Conservation (phyloP, 2,888 invertebrate genomes). For the Platycheirus rosarum region DNA sequence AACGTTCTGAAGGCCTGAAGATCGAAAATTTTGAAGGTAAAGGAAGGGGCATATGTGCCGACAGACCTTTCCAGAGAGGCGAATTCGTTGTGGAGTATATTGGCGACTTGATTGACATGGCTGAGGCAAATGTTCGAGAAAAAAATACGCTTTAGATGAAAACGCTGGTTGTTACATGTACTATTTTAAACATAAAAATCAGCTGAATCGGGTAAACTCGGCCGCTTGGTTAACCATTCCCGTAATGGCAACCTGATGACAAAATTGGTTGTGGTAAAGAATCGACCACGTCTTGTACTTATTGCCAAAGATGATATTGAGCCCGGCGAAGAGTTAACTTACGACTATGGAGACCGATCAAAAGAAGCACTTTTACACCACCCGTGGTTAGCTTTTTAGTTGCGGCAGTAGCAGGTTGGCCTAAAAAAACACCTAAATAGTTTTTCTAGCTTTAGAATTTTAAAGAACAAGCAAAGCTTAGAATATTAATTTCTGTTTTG, state of each 20-base stretch:
- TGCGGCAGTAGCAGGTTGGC: slow-evolving; percentile 1
- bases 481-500: slow-evolving; percentile 15
- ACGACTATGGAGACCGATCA: slow-evolving; percentile 99
- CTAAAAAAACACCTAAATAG: slow-evolving; percentile 24
- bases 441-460: slow-evolving; percentile 14
- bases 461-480: slow-evolving; percentile 42
- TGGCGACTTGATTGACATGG: slow-evolving; percentile 94
- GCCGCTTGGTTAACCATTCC: slow-evolving; percentile 97
- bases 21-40: slow-evolving; percentile 87
- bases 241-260: slow-evolving; percentile 95
- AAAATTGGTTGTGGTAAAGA: slow-evolving; percentile 91
- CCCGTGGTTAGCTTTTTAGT: slow-evolving; percentile 95
- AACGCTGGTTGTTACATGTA: slow-evolving; percentile 99
- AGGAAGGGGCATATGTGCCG: slow-evolving; percentile 95
- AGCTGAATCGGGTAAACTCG: slow-evolving; percentile 93
- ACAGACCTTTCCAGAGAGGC: slow-evolving; percentile 90
- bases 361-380: slow-evolving; percentile 94
- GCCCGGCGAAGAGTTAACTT: slow-evolving; percentile 94
- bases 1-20: slow-evolving; percentile 91
- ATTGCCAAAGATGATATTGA: slow-evolving; percentile 94
- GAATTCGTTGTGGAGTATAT: slow-evolving; percentile 99
- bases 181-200: slow-evolving; percentile 95
- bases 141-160: slow-evolving; percentile 91
- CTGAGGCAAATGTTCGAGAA: slow-evolving; percentile 93
- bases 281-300: slow-evolving; percentile 92